Evolutionary conservation across 2,888 invertebrate genomes (phyloP).

Genomic region (Odontomyia ornata): DNA sequence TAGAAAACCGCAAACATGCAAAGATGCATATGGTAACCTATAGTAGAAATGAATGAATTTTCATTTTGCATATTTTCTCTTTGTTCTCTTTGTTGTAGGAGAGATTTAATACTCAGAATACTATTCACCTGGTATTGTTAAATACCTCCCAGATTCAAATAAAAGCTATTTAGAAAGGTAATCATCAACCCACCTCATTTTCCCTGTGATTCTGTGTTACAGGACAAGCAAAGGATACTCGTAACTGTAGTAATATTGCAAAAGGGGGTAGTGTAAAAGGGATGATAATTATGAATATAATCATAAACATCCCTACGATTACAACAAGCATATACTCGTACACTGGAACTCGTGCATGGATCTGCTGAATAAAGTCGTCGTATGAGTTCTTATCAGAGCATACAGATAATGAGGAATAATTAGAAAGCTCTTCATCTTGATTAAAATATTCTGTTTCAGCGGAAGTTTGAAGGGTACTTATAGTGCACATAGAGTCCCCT

Average conservation of each 20-base stretch:
- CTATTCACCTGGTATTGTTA: neutral
- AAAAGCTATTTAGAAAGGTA: slow-evolving; percentile 21
- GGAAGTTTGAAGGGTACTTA: slow-evolving; percentile 39
- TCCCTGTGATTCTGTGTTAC: neutral
- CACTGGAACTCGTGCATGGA: neutral
- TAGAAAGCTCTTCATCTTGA: slow-evolving; percentile 45
- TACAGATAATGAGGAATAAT: slow-evolving; percentile 45
- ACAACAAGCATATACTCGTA: neutral
- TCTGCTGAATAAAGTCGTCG: neutral
- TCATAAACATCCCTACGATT: slow-evolving; percentile 11
- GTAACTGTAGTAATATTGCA: neutral
- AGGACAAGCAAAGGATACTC: neutral
- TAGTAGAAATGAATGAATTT: no score
- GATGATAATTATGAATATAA: slow-evolving; percentile 24
- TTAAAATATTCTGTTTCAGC: slow-evolving; percentile 45
- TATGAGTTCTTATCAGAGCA: slow-evolving; percentile 21
- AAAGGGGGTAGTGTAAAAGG: neutral
- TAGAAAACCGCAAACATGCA: no score
- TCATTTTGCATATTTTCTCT: no score
- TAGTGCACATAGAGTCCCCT: neutral
- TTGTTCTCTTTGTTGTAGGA: no score
- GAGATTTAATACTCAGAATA: no score
- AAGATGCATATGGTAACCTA: no score
- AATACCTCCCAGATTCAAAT: neutral
- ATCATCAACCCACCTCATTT: neutral